Base-by-base conservation (phyloP, 2,797 vertebrate species). In the Australoheros facetus region DNA sequence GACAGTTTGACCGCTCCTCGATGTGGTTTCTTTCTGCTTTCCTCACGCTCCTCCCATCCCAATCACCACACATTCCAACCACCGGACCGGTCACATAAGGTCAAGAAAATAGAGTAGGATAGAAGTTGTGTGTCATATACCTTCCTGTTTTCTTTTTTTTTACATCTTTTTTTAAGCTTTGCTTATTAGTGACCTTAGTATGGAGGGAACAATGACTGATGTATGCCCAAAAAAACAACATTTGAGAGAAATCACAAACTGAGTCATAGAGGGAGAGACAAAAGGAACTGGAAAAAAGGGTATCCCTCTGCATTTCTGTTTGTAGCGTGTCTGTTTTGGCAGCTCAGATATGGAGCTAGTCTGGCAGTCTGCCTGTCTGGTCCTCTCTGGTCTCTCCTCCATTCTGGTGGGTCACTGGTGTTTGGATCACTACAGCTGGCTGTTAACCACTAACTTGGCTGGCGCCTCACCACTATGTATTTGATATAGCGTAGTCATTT, bases 1-100 rank as follows among this genome's bases (percentile, higher is more conserved):
- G 92, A 91, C 85, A 88, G 93, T 91, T 90, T 90, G 90, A 93
- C 92, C 87, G 87, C 92, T 93, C 89, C 79, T 87, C 91, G 85
- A 89, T 92, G 92, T 88, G 93, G 92, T 89, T 87, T 84, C 90
- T 84, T 89, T 89, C 87, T 89, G 73, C 85, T 89, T 84, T 84
- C 39, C 84, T 87, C 62, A 81, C 16, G 77, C 90, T 89, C 91
- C 91, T 91, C 92, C 92, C 90, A 84, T 88, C 82, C 72, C 81
- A 77, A 84, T 88, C 82, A 86, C 93, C 92, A 84, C 93, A 93
- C 92, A 92, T 92, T 91, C 93, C 89, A 89, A 89, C 91, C 92
- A 85, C 83, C 8, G 83, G 85, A 91, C 91, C 54, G 84, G 94
- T 94, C 93, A 91, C 82, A 54, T 88, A 80, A 93, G 94, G 94